These are phyloP conservation scores for Muscidifurax raptorellus DNA, from an alignment of 1,140 invertebrate species.

Conservation along the genomic window DNA sequence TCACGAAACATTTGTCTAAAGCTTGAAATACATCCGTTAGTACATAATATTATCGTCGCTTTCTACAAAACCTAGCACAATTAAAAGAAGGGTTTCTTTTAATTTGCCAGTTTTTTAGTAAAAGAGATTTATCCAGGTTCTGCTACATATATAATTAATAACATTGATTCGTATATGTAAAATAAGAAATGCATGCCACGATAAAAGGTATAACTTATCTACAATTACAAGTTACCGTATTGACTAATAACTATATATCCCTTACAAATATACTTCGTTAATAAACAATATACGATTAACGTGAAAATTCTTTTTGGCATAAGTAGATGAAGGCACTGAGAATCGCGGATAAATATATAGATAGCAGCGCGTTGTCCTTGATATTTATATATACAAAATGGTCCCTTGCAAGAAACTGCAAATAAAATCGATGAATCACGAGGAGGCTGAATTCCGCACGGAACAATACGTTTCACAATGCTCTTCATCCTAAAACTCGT, in stretches of 20 bases:
- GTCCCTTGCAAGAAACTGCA: background rate
- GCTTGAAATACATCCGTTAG: no score
- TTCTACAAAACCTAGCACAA: no score
- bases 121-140: no score
- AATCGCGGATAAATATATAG: background rate
- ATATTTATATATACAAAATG: background rate
- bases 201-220: background rate
- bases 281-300: background rate
- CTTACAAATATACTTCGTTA: background rate
- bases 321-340: background rate
- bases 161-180: background rate
- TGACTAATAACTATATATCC: background rate
- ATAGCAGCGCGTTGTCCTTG: background rate
- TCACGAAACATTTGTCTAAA: no score
- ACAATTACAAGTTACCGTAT: background rate
- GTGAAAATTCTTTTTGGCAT: background rate
- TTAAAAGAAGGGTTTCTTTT: no score
- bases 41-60: no score
- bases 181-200: background rate
- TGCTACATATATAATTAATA: background rate
- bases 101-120: no score
- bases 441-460: no score
- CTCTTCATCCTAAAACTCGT: slow-evolving; percentile 80
- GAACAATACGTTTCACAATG: background rate
- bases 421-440: background rate